Conservation (phyloP, 2,113 vertebrate species). For the Amphiprion percula region DNA sequence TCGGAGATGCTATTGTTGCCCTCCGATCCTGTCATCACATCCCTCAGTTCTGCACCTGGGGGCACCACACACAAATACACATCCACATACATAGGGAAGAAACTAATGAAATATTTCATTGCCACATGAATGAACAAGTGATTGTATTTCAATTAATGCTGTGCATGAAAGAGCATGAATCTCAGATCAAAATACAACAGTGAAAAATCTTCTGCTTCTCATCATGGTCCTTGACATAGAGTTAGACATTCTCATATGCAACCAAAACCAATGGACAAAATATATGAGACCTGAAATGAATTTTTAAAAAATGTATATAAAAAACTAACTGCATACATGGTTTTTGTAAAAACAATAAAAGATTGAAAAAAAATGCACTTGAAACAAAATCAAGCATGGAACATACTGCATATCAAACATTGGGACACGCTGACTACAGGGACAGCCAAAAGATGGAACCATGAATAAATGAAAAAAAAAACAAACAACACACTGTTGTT, state of each 20-base stretch:
- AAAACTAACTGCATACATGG: no score
- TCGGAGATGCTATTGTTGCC: conserved; percentile 95
- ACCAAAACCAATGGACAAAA: no score
- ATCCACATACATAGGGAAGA: conserved; percentile 22
- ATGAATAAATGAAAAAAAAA: conserved; percentile 22
- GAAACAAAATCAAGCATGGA: conserved; percentile 1
- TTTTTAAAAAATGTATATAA: no score
- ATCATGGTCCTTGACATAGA: no score
- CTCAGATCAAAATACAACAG: no score
- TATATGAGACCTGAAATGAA: no score
- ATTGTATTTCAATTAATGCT: not conserved
- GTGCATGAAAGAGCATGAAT: no score
- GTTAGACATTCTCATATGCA: no score
- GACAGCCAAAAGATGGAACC: conserved; percentile 20
- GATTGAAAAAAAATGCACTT: conserved; percentile 1
- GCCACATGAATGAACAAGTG: not conserved
- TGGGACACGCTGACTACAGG: not conserved
- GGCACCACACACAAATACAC: conserved; percentile 9
- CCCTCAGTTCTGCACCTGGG: conserved; percentile 81
- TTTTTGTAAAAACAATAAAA: not conserved
- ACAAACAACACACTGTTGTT: not conserved
- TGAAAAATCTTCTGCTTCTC: no score
- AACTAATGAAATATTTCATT: conserved; percentile 15
- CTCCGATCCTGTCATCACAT: conserved; percentile 92
- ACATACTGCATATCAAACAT: conserved; percentile 5